Evolutionary conservation across 2,113 vertebrate genomes (phyloP).

Genomic region (Eudyptes chrysolophus): DNA sequence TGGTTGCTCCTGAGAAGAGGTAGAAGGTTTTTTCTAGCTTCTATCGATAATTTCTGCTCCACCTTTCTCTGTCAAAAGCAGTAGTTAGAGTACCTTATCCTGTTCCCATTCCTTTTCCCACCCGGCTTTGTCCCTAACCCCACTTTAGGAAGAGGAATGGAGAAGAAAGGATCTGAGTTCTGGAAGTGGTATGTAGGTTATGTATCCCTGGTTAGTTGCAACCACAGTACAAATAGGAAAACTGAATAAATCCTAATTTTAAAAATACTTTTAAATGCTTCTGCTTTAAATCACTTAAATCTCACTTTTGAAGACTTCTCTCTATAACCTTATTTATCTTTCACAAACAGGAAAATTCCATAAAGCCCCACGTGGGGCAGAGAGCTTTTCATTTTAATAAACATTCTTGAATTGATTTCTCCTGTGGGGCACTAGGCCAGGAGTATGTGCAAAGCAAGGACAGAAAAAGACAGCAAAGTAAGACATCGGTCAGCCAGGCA

Average conservation of each 20-base stretch:
- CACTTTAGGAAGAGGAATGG: neutral
- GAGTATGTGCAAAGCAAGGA: neutral
- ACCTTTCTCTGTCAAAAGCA: neutral
- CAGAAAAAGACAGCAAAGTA: neutral
- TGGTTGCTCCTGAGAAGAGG: neutral
- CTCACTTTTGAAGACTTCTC: neutral
- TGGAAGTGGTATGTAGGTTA: neutral
- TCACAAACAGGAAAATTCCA: neutral
- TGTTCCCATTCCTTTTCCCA: neutral
- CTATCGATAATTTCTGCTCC: neutral
- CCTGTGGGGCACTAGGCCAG: neutral
- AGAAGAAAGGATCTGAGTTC: neutral
- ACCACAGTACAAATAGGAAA: neutral
- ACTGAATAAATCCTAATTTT: neutral
- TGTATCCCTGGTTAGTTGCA: neutral
- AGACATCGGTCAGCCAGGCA: neutral
- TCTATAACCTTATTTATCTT: neutral
- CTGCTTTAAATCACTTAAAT: neutral
- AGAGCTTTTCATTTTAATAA: conserved; percentile 8
- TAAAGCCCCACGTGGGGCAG: neutral
- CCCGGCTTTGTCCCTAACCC: neutral
- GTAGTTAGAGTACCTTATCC: neutral
- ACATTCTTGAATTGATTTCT: neutral
- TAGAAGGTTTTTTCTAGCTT: neutral
- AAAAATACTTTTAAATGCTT: neutral